phyloP scores from a whole-genome alignment of 2,888 invertebrate species.

The Drosophila neonasuta region DNA sequence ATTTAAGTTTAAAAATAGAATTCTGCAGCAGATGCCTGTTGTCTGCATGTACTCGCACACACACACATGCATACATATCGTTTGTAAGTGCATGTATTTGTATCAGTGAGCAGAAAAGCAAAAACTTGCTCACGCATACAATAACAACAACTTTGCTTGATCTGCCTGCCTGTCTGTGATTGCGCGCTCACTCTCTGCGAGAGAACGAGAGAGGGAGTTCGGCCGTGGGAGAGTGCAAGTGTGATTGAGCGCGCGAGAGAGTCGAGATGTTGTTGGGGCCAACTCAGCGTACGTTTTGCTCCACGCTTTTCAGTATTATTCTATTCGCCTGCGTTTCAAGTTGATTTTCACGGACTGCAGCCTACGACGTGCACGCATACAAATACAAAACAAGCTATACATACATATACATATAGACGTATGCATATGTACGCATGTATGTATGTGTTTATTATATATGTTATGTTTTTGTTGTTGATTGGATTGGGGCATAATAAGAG shows the following conservation, averaged over 20 bases:
- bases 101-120: constrained; percentile 38
- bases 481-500: constrained; percentile 62
- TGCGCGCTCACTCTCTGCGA: constrained; percentile 46
- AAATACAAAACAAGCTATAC: constrained; percentile 41
- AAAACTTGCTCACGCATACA: constrained; percentile 61
- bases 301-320: constrained; percentile 68
- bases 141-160: constrained; percentile 45
- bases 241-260: constrained; percentile 18
- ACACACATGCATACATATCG: not conserved
- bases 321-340: constrained; percentile 68
- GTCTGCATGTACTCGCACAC: constrained; percentile 41
- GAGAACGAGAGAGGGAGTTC: constrained; percentile 19
- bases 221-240: constrained; percentile 10
- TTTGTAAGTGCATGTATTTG: constrained; percentile 24
- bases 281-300: constrained; percentile 46
- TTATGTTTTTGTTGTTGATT: constrained; percentile 48
- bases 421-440: constrained; percentile 22
- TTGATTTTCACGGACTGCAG: constrained; percentile 58
- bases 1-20: constrained; percentile 80
- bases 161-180: constrained; percentile 60
- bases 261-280: constrained; percentile 36
- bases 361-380: constrained; percentile 42
- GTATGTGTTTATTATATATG: constrained; percentile 63
- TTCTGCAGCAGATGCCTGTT: constrained; percentile 74
- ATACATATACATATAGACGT: constrained; percentile 13